Base-by-base conservation (phyloP, 2,113 vertebrate species). In the Vulpes ferrilata region DNA sequence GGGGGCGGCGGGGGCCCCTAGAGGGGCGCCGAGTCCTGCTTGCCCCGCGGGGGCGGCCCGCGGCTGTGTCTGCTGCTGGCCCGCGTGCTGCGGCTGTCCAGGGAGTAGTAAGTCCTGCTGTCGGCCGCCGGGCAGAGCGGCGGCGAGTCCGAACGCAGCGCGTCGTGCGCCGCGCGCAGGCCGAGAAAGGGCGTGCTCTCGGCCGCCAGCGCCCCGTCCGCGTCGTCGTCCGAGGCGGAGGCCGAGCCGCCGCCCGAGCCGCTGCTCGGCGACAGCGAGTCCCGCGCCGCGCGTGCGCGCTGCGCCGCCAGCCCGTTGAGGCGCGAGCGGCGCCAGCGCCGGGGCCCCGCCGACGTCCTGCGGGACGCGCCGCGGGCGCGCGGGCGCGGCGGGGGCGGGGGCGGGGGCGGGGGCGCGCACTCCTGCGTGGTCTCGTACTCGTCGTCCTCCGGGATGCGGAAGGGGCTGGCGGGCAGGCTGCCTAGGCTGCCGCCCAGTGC, bases 361-460 rank as follows among this genome's bases (percentile, higher is more conserved):
- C 99, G 99, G 98, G 99, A 98, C 98, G 98, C 93, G 57, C 96
- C 96, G 78, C 95, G 97, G 85, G 98, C 98, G 98, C 98, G 99
- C 98, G 99, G 99, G 99, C 99, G 99, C 98, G 99, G 99, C 98
- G 99, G 99, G 97, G 99, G 99, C 43, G 43, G 43, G 5, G 43
- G 43, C 43, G 43, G 43, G 43, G 43, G 43, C 25, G 99, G 99
- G 97, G 99, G 99, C 98, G 99, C 98, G 91, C 99, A 99, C 99
- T 99, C 99, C 98, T 99, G 99, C 62, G 99, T 99, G 67, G 99
- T 99, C 98, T 99, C 99, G 25, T 99, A 99, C 98, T 99, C 99
- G 62, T 99, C 99, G 4, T 99, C 99, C 98, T 99, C 99, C 0
- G 99, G 99, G 99, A 99, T 99, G 98, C 99, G 99, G 98, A 99